phyloP scores from a whole-genome alignment of 1,140 invertebrate genomes.

The Drosophila neocordata region DNA sequence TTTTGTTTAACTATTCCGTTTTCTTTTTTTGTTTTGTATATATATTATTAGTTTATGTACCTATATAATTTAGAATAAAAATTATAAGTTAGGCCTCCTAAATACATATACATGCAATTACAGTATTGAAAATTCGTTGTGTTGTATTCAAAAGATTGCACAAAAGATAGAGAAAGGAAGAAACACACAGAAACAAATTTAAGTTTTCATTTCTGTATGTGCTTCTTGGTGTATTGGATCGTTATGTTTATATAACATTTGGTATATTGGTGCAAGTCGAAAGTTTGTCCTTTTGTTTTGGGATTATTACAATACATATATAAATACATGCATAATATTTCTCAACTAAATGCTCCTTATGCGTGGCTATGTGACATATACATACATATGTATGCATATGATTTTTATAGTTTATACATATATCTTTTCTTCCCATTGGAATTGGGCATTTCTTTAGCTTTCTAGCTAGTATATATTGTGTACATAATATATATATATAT shows the following conservation, averaged over 20 bases:
- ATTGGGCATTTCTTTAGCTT: neutral
- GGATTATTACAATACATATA: constrained; percentile 20
- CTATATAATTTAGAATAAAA: constrained; percentile 17
- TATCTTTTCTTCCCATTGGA: neutral
- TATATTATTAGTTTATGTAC: neutral
- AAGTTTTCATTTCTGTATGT: constrained; percentile 12
- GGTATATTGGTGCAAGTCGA: constrained; percentile 17
- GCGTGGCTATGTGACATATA: neutral
- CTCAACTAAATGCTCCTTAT: constrained; percentile 19
- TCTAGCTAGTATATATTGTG: constrained; percentile 36
- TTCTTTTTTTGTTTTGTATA: constrained; percentile 4
- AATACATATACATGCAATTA: constrained; percentile 19
- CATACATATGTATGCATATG: constrained; percentile 13
- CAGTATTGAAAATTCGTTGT: constrained; percentile 51
- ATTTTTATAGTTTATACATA: constrained; percentile 7
- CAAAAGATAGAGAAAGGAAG: constrained; percentile 13
- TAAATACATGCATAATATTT: constrained; percentile 40
- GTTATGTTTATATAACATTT: neutral
- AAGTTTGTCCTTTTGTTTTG: neutral
- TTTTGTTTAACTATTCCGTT: constrained; percentile 8
- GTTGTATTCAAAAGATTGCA: constrained; percentile 45
- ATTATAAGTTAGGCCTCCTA: constrained; percentile 30
- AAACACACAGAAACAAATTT: neutral
- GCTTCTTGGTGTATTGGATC: neutral
- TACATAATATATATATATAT: constrained; percentile 32